Evolutionary conservation across 2,888 invertebrate genomes (phyloP).

Genomic region (Philereme vetulata): DNA sequence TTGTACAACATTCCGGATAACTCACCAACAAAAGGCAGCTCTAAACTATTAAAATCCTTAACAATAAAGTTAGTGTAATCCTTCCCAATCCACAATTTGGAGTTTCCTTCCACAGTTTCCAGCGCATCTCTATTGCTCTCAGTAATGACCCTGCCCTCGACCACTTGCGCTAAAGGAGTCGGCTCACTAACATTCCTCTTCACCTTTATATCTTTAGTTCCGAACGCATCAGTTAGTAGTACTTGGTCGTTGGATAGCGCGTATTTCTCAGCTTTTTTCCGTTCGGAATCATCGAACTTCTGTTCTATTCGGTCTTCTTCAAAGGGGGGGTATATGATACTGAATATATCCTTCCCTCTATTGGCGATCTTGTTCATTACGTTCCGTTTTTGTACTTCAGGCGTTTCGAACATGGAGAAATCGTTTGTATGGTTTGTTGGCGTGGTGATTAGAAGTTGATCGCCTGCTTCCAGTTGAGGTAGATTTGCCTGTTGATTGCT

Average conservation of each 20-base stretch:
- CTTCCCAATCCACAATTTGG: slow-evolving; percentile 97
- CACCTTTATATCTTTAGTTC: slow-evolving; percentile 43
- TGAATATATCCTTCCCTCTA: slow-evolving; percentile 74
- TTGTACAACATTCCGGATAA: slow-evolving; percentile 12
- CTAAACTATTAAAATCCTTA: slow-evolving; percentile 95
- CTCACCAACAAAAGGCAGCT: slow-evolving; percentile 89
- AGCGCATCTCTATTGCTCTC: slow-evolving; percentile 63
- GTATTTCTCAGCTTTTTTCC: slow-evolving; percentile 77
- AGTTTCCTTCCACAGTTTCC: slow-evolving; percentile 85
- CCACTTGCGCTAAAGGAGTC: slow-evolving; percentile 69
- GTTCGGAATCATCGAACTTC: slow-evolving; percentile 72
- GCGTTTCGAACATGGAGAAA: slow-evolving; percentile 49
- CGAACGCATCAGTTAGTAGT: slow-evolving; percentile 53
- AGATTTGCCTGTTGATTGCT: slow-evolving; percentile 56
- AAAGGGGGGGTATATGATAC: slow-evolving; percentile 73
- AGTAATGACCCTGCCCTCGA: slow-evolving; percentile 67
- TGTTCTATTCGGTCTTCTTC: slow-evolving; percentile 73
- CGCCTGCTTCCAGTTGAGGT: slow-evolving; percentile 85
- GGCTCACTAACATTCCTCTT: slow-evolving; percentile 57
- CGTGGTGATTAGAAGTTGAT: slow-evolving; percentile 83
- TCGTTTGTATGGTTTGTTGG: slow-evolving; percentile 33
- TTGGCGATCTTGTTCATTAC: slow-evolving; percentile 74
- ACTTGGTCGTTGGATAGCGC: slow-evolving; percentile 72
- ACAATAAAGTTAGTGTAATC: slow-evolving; percentile 98
- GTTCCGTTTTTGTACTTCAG: slow-evolving; percentile 66